phyloP scores from a whole-genome alignment of 2,888 invertebrate genomes.

The Synergus gifuensis region DNA sequence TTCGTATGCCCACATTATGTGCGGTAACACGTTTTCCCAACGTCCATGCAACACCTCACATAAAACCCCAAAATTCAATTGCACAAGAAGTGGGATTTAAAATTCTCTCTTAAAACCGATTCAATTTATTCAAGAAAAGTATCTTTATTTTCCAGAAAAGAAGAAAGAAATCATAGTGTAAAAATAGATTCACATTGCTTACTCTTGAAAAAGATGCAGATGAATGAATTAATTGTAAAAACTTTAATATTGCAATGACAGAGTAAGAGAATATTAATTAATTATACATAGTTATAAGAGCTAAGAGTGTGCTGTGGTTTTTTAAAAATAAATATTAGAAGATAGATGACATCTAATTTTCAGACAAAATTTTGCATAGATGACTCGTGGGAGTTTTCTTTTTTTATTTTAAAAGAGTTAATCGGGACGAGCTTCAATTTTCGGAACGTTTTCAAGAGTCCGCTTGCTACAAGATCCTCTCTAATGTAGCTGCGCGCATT shows the following conservation, averaged over 20 bases:
- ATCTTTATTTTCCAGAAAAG: not conserved
- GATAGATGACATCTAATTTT: not conserved
- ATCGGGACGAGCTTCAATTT: not conserved
- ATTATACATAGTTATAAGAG: not conserved
- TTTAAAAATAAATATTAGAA: not conserved
- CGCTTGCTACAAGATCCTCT: constrained; percentile 59
- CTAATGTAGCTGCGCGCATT: constrained; percentile 72
- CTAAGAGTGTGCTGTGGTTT: not conserved
- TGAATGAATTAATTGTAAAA: not conserved
- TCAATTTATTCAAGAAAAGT: not conserved
- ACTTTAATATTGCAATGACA: not conserved
- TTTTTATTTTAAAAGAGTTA: not conserved
- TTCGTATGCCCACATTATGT: constrained; percentile 24
- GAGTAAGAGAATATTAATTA: not conserved
- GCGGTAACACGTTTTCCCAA: constrained; percentile 31
- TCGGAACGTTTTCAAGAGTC: constrained; percentile 7
- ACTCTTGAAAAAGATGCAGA: not conserved
- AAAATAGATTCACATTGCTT: too few relatives aligned
- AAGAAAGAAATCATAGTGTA: not conserved
- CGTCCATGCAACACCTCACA: constrained; percentile 24
- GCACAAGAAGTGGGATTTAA: not conserved
- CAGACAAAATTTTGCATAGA: not conserved
- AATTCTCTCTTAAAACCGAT: not conserved
- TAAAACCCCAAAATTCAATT: constrained; percentile 6
- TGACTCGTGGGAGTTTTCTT: not conserved